Percentiles rank a stretch among this genome's conserved stretches.
Conservation (phyloP, 1,140 invertebrate genomes). For the Plodia interpunctella region DNA sequence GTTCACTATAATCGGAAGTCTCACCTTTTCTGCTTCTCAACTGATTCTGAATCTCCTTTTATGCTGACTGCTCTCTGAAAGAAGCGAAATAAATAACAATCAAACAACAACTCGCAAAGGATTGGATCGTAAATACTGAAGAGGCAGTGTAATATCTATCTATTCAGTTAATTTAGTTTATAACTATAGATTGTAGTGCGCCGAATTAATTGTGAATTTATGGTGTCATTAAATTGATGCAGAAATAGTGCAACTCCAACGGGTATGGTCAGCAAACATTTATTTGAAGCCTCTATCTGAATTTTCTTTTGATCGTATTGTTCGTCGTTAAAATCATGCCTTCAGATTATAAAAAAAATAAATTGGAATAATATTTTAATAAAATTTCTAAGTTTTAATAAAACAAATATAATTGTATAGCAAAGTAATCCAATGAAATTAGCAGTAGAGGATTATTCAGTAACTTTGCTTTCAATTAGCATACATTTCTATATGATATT, state of each 20-base stretch:
- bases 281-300: not conserved
- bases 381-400: too few species aligned
- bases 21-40: slow-evolving; percentile 1
- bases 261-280: slow-evolving; percentile 28
- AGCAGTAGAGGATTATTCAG: too few species aligned
- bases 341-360: too few species aligned
- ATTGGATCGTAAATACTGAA: not conserved
- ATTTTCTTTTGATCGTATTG: too few species aligned
- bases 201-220: slow-evolving; percentile 63
- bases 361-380: too few species aligned
- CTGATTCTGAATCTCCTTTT: slow-evolving; percentile 10
- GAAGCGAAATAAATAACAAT: slow-evolving; percentile 19
- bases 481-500: too few species aligned
- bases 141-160: slow-evolving; percentile 18
- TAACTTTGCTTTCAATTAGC: too few species aligned
- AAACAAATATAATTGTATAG: too few species aligned
- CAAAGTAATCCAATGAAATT: too few species aligned
- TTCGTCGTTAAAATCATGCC: too few species aligned
- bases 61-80: slow-evolving; percentile 7
- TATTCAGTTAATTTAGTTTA: slow-evolving; percentile 13
- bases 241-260: slow-evolving; percentile 53
- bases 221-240: slow-evolving; percentile 66
- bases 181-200: slow-evolving; percentile 15
- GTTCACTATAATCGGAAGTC: not conserved
- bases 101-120: not conserved